Evolutionary conservation across 2,888 invertebrate species (phyloP), one percentile per base, ranked within the genome.

Genomic region (Zeuzera pyrina): DNA sequence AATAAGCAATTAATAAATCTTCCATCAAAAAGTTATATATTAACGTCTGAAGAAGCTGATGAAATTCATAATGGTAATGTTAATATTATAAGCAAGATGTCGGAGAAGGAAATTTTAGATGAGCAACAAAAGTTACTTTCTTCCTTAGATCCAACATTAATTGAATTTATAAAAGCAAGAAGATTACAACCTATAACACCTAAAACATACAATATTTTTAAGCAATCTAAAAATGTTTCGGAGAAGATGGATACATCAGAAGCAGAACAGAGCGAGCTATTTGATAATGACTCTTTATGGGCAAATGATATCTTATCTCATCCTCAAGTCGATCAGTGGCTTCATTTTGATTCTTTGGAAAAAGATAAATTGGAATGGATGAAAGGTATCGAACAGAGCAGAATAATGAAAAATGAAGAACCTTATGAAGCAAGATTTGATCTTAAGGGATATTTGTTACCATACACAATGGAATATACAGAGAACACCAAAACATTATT

Each of bases 311-410:
- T 90, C 15, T 50, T 90, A 3, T 77, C 85, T 10, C 83, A 86
- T 43, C 86, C 89, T 12, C 77, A 87, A 39, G 66, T 89, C 0
- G 86, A 88, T 37, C 87, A 89, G 29, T 96, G 94, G 93, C 61
- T 95, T 1, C 88, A 96, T 61, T 97, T 97, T 87, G 88, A 94
- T 64, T 84, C 88, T n/a, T 63, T 95, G 25, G 97, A 97, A 70
- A 86, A 87, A 41, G 92, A 93, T 44, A 97, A 97, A 66, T 65
- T 97, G 11, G 89, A 91, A 52, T 97, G 97, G 97, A 93, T 94
- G 86, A 89, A 90, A 59, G 79, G 86, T 21, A 76, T 88, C 22
- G 70, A 86, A 30, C 63, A 85, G n/a, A 87, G 89, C 36, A 68
- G 88, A 1, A 72, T 73, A 41, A 57, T 84, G 0, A 85, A 86